Base-by-base conservation (phyloP, 2,113 vertebrate genomes). In the Alces alces region DNA sequence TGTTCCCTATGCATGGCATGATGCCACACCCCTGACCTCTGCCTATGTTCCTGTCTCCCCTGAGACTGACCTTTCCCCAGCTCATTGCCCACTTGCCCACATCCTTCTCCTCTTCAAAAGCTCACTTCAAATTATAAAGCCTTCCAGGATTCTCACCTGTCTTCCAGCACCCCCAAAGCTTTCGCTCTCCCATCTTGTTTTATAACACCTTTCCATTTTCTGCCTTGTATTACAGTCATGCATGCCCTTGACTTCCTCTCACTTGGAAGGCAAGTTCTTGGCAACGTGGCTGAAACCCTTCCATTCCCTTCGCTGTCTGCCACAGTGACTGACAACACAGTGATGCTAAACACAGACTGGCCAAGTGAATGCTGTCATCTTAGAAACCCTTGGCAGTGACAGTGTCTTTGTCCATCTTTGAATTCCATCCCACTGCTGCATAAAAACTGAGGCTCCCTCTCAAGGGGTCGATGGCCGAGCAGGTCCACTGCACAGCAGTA, bases 401-500 rank as follows among this genome's bases (percentile, higher is more conserved):
- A 43, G 7, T 19, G 19, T 19, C 43, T 3, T 45, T 54, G 58
- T 5, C 27, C 64, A 1, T 14, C 47, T 85, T 17, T 76, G 83
- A 73, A 12, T 39, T 58, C 33, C 30, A 52, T 39, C 30, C 55
- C 39, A 33, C 28, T 12, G 2, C 5, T 57, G 23, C 12, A 11
- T 28, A 43, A 64, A 45, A 27, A 27, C 10, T 1, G 50, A 78
- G 70, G 14, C 36, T 19, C 89, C 14, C 30, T 83, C 19, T 61
- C 60, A 6, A 0, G 1, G 5, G 45, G 17, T 3, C 8, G 43
- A 5, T 3, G 25, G 45, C 21, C 0, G 14, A 30, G 4, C 1
- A 66, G 28, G 25, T 14, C 54, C 25, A 2, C 7, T 16, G 23
- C 8, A 12, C 19, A 21, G 54, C 14, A 21, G 43, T n/a, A 13